Evolutionary conservation across 2,113 vertebrate species (phyloP).

Genomic region (Noturus placidus): DNA sequence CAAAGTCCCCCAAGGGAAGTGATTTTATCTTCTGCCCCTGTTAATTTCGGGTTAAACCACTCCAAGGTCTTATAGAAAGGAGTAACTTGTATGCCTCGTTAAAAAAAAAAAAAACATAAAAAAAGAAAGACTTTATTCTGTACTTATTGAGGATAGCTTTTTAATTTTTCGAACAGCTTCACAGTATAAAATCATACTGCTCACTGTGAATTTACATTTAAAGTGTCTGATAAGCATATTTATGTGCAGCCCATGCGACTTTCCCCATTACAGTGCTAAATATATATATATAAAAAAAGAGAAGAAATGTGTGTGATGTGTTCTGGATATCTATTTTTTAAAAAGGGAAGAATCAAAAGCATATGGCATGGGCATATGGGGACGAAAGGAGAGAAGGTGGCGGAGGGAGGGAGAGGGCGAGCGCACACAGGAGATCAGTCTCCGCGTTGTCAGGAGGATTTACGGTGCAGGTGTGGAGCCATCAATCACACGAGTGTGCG

Average conservation of each 20-base stretch:
- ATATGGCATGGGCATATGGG: slow-evolving; percentile 27
- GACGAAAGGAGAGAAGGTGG: neutral
- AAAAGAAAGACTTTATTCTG: slow-evolving; percentile 51
- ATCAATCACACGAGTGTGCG: slow-evolving; percentile 73
- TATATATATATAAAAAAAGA: slow-evolving; percentile 49
- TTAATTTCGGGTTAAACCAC: slow-evolving; percentile 62
- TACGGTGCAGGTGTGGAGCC: slow-evolving; percentile 69
- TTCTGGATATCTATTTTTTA: slow-evolving; percentile 59
- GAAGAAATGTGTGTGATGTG: slow-evolving; percentile 57
- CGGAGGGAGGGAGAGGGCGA: slow-evolving; percentile 24
- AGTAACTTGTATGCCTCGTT: slow-evolving; percentile 41
- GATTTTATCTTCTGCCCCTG: slow-evolving; percentile 64
- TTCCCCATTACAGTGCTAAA: slow-evolving; percentile 58
- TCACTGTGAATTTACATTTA: slow-evolving; percentile 70
- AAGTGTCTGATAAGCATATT: slow-evolving; percentile 72
- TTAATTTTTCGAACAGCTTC: slow-evolving; percentile 59
- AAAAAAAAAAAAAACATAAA: neutral
- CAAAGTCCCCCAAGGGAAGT: slow-evolving; percentile 54
- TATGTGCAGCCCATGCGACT: slow-evolving; percentile 56
- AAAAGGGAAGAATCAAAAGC: slow-evolving; percentile 50
- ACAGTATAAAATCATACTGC: slow-evolving; percentile 60
- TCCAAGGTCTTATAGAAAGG: slow-evolving; percentile 47
- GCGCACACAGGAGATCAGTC: slow-evolving; percentile 66
- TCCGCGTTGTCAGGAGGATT: slow-evolving; percentile 71
- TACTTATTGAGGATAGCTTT: slow-evolving; percentile 56